Evolutionary conservation across 1,140 invertebrate genomes (phyloP).

Genomic region (Dysdera silvatica): DNA sequence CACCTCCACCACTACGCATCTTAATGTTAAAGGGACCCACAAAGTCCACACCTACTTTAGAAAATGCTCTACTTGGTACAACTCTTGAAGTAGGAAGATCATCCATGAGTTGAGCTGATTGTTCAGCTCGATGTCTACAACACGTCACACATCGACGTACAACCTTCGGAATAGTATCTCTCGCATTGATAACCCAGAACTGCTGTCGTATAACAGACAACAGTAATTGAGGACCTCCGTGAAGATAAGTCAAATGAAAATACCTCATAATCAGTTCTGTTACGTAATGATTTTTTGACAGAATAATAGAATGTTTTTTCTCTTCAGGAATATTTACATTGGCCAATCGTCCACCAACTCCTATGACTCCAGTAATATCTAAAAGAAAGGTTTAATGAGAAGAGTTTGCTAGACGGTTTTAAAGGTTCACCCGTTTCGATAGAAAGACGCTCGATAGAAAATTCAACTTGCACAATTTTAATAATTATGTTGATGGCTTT

Average conservation of each 20-base stretch:
- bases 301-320: slow-evolving; percentile 1
- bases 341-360: no score
- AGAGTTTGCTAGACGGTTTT: no score
- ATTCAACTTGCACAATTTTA: no score
- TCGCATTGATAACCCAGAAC: background rate
- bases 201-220: background rate
- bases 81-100: background rate
- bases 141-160: slow-evolving; percentile 1
- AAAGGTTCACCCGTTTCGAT: no score
- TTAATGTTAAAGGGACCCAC: slow-evolving; percentile 10
- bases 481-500: no score
- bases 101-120: background rate
- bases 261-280: background rate
- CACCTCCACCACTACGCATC: background rate
- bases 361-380: no score
- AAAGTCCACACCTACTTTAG: slow-evolving; percentile 2
- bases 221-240: background rate
- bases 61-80: background rate
- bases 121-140: background rate
- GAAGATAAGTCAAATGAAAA: background rate
- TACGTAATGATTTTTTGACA: slow-evolving; percentile 1
- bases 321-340: no score
- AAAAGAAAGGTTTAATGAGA: no score
- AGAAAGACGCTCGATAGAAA: no score
- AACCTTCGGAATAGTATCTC: background rate